These are phyloP conservation scores for Emys orbicularis DNA, from an alignment of 2,797 vertebrate species.

Conservation along the genomic window DNA sequence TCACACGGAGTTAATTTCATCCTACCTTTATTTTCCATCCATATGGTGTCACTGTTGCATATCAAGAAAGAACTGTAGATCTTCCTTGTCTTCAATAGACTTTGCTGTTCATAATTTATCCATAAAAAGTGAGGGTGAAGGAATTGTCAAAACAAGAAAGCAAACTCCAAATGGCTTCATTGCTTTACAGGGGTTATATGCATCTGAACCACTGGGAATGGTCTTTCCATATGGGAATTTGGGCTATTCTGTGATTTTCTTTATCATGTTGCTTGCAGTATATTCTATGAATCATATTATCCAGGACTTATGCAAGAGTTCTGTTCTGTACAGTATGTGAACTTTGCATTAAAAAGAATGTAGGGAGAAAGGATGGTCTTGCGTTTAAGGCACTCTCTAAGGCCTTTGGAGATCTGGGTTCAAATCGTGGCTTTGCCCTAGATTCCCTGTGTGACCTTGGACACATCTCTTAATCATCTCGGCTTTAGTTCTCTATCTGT, in stretches of 20 bases:
- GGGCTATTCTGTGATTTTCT: not conserved
- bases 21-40: not conserved
- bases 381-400: not conserved
- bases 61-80: not conserved
- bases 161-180: not conserved
- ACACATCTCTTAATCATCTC: not conserved
- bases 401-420: not conserved
- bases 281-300: not conserved
- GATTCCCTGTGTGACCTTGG: not conserved
- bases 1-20: not conserved
- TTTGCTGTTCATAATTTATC: not conserved
- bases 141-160: not conserved
- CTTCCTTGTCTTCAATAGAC: not conserved
- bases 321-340: not conserved
- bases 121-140: not conserved
- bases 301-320: not conserved
- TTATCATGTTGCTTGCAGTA: not conserved
- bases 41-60: constrained; percentile 25
- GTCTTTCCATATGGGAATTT: not conserved
- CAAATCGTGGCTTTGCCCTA: not conserved
- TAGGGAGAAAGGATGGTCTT: not conserved
- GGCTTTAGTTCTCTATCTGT: not conserved
- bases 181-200: not conserved
- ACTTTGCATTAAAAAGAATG: not conserved
- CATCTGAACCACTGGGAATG: not conserved